Percentiles rank a stretch among this genome's conserved stretches.
Conservation (phyloP, 2,797 vertebrate species). For the Gymnopithys bicolor region DNA sequence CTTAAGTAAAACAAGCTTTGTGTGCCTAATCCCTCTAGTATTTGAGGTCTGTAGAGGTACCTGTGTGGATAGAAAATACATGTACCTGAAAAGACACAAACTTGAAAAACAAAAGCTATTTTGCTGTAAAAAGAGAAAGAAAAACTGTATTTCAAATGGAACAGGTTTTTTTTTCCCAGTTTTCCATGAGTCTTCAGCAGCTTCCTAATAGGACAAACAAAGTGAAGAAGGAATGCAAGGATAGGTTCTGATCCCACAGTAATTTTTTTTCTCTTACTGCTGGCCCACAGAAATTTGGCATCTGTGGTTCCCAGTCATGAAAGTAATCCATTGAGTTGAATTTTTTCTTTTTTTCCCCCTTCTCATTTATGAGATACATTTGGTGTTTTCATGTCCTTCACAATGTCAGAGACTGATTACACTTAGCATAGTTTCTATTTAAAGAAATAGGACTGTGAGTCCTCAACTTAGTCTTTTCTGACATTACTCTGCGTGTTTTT, state of each 20-base stretch:
- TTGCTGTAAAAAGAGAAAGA: background rate
- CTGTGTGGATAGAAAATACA: background rate
- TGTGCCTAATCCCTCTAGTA: background rate
- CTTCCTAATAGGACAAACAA: background rate
- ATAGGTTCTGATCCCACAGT: constrained; percentile 13
- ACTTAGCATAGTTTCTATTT: background rate
- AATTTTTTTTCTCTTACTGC: constrained; percentile 10
- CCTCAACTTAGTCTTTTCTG: background rate
- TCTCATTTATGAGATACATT: background rate
- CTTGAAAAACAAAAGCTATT: background rate
- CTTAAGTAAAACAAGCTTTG: background rate
- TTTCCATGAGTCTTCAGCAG: background rate
- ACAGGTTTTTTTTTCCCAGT: background rate
- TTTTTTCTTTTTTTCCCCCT: background rate
- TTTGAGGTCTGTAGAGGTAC: background rate
- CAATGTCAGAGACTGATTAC: background rate
- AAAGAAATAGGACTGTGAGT: background rate
- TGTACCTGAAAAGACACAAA: background rate
- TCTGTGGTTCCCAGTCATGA: background rate
- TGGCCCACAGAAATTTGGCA: constrained; percentile 45
- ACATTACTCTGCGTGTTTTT: background rate
- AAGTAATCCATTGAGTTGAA: constrained; percentile 25
- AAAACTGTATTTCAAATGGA: background rate
- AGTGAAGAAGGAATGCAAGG: constrained; percentile 24
- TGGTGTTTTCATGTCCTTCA: background rate